Evolutionary conservation across 2,888 invertebrate species (phyloP).

Genomic region (Acronicta leporina): DNA sequence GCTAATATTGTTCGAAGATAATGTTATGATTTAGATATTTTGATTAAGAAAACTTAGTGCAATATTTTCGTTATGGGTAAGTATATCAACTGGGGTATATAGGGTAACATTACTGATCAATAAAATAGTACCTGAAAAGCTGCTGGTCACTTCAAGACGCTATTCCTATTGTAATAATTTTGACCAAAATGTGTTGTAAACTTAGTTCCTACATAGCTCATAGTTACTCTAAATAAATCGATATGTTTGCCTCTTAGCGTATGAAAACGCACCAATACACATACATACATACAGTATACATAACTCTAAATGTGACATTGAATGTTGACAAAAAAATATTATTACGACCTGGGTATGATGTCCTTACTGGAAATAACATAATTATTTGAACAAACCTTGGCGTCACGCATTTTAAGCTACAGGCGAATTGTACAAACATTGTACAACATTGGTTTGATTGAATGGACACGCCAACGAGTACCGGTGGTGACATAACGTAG

Average conservation of each 20-base stretch:
- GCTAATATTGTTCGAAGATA: neutral
- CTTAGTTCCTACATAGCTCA: no score
- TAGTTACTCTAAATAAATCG: no score
- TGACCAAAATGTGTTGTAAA: no score
- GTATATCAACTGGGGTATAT: no score
- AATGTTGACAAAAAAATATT: conserved; percentile 19
- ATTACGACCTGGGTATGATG: conserved; percentile 6
- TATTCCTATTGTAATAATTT: no score
- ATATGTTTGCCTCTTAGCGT: neutral
- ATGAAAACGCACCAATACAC: neutral
- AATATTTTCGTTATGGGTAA: no score
- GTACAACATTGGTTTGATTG: conserved; percentile 21
- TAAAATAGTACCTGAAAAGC: no score
- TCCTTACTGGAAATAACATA: conserved; percentile 15
- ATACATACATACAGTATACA: neutral
- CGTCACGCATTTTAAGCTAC: conserved; percentile 17
- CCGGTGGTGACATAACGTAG: conserved; percentile 46
- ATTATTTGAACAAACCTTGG: conserved; percentile 43
- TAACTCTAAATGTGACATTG: neutral
- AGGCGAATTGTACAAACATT: conserved; percentile 23
- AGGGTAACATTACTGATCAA: no score
- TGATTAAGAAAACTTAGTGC: no score
- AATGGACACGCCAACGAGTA: conserved; percentile 24
- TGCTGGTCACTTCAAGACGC: no score
- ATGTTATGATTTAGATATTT: neutral